Percentiles rank a stretch among this genome's conserved stretches.
Evolutionary conservation across 2,113 vertebrate genomes (phyloP).

Genomic region (Saccopteryx leptura): DNA sequence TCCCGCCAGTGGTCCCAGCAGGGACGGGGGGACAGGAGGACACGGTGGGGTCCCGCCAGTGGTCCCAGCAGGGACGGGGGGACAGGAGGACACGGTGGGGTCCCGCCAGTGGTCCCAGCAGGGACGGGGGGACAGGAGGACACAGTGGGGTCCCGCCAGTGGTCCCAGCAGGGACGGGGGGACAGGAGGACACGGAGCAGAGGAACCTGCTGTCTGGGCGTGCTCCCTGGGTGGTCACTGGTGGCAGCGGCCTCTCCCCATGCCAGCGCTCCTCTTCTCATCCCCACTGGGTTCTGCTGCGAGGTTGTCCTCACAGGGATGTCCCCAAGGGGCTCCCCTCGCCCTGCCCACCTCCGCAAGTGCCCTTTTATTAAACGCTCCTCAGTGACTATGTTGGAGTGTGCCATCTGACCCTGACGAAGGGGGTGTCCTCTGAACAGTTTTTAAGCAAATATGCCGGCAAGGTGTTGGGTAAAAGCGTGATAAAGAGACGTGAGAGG

Average conservation of each 20-base stretch:
- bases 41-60: background rate
- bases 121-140: too few relatives aligned
- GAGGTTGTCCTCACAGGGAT: accelerated
- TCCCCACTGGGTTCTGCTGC: background rate
- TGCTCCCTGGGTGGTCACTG: background rate
- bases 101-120: accelerated
- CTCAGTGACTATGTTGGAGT: background rate
- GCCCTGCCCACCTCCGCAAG: background rate
- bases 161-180: background rate
- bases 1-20: background rate
- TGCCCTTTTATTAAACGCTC: background rate
- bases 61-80: background rate
- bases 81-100: background rate
- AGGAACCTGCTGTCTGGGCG: accelerated
- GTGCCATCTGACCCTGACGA: background rate
- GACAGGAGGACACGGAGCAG: background rate
- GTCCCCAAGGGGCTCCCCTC: background rate
- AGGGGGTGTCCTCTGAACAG: background rate
- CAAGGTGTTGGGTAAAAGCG: background rate
- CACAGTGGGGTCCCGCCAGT: background rate
- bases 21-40: background rate
- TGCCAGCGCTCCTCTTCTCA: accelerated
- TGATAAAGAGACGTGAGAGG: background rate
- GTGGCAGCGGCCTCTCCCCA: too few relatives aligned
- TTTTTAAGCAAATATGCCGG: slow-evolving; percentile 31